Evolutionary conservation across 2,888 invertebrate genomes (phyloP).

Genomic region (Stomorhina lunata): DNA sequence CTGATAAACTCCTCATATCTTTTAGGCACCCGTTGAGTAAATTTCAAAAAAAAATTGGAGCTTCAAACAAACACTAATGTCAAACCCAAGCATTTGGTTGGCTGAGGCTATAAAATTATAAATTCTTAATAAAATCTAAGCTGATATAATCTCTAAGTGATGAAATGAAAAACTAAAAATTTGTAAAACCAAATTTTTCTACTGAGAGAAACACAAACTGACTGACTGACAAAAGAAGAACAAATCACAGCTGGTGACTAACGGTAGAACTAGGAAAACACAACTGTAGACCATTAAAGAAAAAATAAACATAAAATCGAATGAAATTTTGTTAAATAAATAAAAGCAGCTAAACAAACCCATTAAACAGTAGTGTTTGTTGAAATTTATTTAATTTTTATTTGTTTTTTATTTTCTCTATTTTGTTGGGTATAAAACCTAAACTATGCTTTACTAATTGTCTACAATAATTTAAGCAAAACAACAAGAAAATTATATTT

Average conservation of each 20-base stretch:
- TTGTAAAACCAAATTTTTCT: too few relatives aligned
- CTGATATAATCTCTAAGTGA: neutral
- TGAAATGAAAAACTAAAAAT: neutral
- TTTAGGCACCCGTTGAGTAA: neutral
- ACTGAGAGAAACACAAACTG: too few relatives aligned
- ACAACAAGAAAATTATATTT: neutral
- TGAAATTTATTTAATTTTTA: neutral
- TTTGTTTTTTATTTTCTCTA: neutral
- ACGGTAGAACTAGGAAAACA: too few relatives aligned
- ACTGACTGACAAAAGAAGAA: neutral
- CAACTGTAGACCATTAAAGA: too few relatives aligned
- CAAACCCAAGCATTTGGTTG: neutral
- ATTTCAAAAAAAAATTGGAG: neutral
- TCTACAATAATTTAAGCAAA: slow-evolving; percentile 20
- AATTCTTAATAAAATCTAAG: neutral
- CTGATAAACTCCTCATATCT: neutral
- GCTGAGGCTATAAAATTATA: neutral
- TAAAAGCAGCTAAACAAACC: too few relatives aligned
- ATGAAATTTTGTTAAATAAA: too few relatives aligned
- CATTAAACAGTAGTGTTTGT: neutral
- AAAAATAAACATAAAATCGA: neutral
- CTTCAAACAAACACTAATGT: too few relatives aligned
- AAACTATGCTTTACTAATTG: slow-evolving; percentile 30
- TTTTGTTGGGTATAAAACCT: neutral
- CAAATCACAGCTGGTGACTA: neutral